Conservation (phyloP, 2,113 vertebrate species). For the Chaetops frenatus region DNA sequence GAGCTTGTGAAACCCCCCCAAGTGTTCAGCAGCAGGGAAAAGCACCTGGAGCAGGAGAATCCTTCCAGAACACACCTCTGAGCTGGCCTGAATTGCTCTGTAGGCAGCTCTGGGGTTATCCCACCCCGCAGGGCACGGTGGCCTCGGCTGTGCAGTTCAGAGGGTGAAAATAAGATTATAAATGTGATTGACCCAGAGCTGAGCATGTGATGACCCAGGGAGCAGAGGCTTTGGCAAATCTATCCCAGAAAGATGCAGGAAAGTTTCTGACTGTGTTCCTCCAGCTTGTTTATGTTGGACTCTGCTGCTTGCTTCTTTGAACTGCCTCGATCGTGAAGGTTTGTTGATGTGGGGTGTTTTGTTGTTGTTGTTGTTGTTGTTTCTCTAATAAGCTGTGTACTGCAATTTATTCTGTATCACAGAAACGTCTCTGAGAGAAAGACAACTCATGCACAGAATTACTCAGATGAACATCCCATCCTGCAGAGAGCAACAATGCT, state of each 20-base stretch:
- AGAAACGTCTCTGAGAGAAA: neutral
- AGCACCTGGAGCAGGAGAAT: neutral
- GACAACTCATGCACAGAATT: conserved; percentile 27
- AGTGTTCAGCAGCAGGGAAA: neutral
- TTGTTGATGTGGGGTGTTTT: neutral
- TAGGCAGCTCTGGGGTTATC: neutral
- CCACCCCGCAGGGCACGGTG: neutral
- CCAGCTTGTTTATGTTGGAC: neutral
- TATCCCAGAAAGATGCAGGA: neutral
- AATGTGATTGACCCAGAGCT: neutral
- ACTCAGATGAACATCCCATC: neutral
- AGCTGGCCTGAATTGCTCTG: neutral
- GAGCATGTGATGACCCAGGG: neutral
- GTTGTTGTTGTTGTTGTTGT: neutral
- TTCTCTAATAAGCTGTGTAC: neutral
- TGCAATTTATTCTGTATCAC: conserved; percentile 34
- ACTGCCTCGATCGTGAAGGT: neutral
- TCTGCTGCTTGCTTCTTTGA: neutral
- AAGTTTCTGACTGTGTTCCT: neutral
- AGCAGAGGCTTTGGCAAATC: neutral
- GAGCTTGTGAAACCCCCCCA: neutral
- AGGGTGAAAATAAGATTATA: neutral
- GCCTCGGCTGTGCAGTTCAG: neutral
- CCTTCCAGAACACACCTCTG: neutral
- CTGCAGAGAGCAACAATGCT: conserved; percentile 50